These are phyloP conservation scores for Gallinago undulata DNA, from an alignment of 2,113 vertebrate genomes.

Conservation along the genomic window DNA sequence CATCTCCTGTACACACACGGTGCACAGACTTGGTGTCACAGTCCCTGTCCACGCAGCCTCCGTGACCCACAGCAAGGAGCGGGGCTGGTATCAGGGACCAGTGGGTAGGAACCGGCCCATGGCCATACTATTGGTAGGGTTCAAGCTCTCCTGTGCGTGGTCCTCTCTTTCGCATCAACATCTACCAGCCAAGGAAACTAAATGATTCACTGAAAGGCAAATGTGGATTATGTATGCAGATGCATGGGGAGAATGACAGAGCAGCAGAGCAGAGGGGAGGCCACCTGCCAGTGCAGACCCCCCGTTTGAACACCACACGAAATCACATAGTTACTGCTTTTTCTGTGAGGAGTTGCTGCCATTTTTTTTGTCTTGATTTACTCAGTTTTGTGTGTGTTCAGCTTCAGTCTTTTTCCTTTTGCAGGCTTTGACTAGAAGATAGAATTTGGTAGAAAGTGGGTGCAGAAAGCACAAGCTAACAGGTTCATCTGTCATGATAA, in stretches of 20 bases:
- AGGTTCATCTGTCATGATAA: not conserved
- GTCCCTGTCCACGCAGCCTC: not conserved
- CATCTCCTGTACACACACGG: accelerated
- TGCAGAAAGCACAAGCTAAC: not conserved
- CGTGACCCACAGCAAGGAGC: not conserved
- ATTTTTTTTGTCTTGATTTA: not conserved
- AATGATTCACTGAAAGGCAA: not conserved
- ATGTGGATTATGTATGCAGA: accelerated
- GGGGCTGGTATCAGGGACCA: not conserved
- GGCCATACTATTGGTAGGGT: accelerated
- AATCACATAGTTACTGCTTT: not conserved
- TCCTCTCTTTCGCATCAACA: not conserved
- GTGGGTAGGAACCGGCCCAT: not conserved
- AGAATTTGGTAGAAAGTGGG: not conserved
- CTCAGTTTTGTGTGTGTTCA: not conserved
- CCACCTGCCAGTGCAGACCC: not conserved
- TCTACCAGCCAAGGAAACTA: not conserved
- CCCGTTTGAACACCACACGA: accelerated
- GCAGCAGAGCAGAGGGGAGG: not conserved
- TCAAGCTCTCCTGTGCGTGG: not conserved
- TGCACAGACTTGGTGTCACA: not conserved
- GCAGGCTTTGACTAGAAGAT: not conserved
- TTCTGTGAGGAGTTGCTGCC: not conserved
- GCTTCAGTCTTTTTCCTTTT: not conserved
- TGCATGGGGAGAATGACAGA: not conserved